phyloP scores from a whole-genome alignment of 2,888 invertebrate species.

The Eustalomyia histrio region DNA sequence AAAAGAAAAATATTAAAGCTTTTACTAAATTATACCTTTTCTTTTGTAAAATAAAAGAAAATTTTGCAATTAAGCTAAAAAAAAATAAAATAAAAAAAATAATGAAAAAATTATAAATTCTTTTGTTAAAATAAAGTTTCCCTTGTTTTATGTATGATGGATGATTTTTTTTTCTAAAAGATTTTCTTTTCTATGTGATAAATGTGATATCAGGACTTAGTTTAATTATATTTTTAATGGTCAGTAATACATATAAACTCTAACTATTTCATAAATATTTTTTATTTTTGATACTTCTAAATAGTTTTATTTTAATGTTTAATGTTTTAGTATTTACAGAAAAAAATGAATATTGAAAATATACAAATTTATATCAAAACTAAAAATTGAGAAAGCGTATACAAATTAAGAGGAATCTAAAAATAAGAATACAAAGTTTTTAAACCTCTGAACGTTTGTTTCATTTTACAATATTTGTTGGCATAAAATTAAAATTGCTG shows the following conservation, averaged over 20 bases:
- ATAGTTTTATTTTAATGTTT: background rate
- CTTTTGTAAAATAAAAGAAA: constrained; percentile 7
- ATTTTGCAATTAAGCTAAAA: background rate
- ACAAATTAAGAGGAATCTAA: background rate
- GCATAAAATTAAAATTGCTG: too few relatives aligned
- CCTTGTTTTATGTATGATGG: background rate
- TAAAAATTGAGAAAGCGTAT: background rate
- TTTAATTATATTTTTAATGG: background rate
- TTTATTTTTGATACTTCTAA: constrained; percentile 11
- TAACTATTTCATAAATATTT: constrained; percentile 44
- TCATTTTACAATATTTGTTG: too few relatives aligned
- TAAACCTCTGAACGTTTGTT: too few relatives aligned
- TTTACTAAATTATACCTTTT: background rate
- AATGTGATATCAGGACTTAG: background rate
- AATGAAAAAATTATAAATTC: background rate
- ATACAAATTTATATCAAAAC: background rate
- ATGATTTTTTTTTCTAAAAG: background rate
- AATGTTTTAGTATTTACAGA: background rate
- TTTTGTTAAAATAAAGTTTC: constrained; percentile 1
- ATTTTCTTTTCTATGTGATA: background rate
- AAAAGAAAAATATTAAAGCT: too few relatives aligned
- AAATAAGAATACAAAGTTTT: too few relatives aligned
- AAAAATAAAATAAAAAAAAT: background rate
- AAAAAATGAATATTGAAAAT: background rate
- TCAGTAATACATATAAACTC: constrained; percentile 39